These are phyloP conservation scores for Hemichromis elongatus DNA, from an alignment of 2,113 vertebrate genomes.

Conservation along the genomic window DNA sequence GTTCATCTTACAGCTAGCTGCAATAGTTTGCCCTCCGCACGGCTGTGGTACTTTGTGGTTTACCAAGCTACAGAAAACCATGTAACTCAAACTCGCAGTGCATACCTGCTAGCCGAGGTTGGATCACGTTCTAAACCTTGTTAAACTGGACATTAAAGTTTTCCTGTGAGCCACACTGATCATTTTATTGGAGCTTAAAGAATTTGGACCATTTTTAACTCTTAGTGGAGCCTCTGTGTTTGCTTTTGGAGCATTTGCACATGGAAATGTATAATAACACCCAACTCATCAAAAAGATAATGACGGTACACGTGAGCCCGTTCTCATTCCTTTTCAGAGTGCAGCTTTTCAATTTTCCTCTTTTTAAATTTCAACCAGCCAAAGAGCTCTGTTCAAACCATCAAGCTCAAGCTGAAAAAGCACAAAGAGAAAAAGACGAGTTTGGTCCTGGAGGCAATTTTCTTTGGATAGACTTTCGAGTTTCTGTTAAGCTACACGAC, in stretches of 20 bases:
- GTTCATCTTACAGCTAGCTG: not conserved
- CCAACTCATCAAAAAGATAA: not conserved
- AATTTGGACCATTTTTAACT: not conserved
- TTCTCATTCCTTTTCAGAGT: not conserved
- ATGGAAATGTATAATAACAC: rapidly evolving
- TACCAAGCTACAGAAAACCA: not conserved
- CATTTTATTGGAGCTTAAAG: not conserved
- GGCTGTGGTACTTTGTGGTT: rapidly evolving
- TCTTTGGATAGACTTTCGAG: not conserved
- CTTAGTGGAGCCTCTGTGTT: not conserved
- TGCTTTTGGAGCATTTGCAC: not conserved
- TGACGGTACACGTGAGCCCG: rapidly evolving
- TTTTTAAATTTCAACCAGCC: too few relatives aligned
- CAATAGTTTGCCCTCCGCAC: not conserved
- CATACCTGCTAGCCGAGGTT: not conserved
- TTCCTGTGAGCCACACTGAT: rapidly evolving
- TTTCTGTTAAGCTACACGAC: not conserved
- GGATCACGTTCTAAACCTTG: rapidly evolving
- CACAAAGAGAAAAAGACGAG: not conserved
- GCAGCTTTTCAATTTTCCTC: not conserved
- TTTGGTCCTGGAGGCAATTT: not conserved
- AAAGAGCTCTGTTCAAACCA: not conserved
- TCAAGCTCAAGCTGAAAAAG: not conserved
- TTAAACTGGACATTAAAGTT: too few relatives aligned
- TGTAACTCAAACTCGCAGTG: not conserved